These are phyloP conservation scores for Aphelocoma californica DNA, from an alignment of 2,797 vertebrate genomes.

Conservation along the genomic window DNA sequence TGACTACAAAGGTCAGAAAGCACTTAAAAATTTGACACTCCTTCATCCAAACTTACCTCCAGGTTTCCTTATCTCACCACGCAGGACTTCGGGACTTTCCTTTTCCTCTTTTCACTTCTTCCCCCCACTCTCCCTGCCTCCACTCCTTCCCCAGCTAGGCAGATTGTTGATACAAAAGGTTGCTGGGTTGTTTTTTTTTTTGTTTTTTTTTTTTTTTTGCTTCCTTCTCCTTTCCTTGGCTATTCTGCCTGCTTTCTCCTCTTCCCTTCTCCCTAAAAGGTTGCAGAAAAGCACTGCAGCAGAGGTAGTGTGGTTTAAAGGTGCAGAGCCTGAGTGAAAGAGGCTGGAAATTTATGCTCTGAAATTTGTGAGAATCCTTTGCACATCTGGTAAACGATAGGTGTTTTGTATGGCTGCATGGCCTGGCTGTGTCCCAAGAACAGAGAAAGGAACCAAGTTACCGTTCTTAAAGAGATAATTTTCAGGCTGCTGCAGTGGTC, in stretches of 20 bases:
- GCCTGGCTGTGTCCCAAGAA: not conserved
- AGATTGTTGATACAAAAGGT: not conserved
- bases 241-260: not conserved
- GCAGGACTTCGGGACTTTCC: not conserved
- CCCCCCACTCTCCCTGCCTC: not conserved
- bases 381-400: fast-evolving
- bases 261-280: not conserved
- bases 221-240: not conserved
- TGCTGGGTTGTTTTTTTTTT: fast-evolving
- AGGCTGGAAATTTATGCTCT: not conserved
- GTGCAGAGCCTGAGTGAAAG: not conserved
- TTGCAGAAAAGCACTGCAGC: not conserved
- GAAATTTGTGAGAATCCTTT: not conserved
- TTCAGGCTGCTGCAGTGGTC: not conserved
- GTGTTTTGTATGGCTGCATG: fast-evolving
- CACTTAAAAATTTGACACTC: not conserved
- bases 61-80: not conserved
- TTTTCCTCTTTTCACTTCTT: not conserved
- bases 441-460: not conserved
- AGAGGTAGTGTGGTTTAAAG: not conserved
- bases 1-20: not conserved
- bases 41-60: not conserved
- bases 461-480: not conserved
- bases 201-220: not conserved
- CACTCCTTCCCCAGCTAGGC: not conserved